phyloP scores from a whole-genome alignment of 2,888 invertebrate species.

The Sipha maydis region DNA sequence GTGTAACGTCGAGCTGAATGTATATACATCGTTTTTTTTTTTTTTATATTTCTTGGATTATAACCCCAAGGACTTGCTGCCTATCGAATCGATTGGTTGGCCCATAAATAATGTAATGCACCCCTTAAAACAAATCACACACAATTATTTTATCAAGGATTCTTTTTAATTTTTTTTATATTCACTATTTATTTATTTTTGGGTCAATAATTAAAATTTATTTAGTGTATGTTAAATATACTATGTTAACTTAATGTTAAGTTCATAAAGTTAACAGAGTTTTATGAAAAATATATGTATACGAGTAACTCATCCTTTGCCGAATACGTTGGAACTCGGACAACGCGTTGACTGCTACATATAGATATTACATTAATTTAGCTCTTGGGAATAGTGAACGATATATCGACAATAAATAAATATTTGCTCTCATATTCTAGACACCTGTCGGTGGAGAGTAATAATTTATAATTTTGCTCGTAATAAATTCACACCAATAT shows the following conservation, averaged over 20 bases:
- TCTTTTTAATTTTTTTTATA: neutral
- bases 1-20: conserved; percentile 18
- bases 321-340: neutral
- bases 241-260: no score
- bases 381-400: neutral
- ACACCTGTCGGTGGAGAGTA: conserved; percentile 24
- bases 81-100: conserved; percentile 54
- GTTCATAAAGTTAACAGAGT: neutral
- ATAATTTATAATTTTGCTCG: conserved; percentile 16
- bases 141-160: conserved; percentile 51
- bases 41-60: conserved; percentile 46
- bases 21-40: conserved; percentile 41
- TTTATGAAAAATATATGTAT: neutral
- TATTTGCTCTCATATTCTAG: conserved; percentile 21
- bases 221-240: no score
- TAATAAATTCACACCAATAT: conserved; percentile 9
- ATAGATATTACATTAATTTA: neutral
- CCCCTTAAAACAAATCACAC: conserved; percentile 31
- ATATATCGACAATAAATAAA: conserved; percentile 30
- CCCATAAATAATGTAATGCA: conserved; percentile 50
- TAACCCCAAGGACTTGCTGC: conserved; percentile 53
- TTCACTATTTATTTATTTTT: neutral
- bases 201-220: no score
- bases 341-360: neutral
- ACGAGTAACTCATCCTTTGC: neutral